These are phyloP conservation scores for Parnassius smintheus DNA, from an alignment of 2,888 invertebrate species.

Conservation along the genomic window DNA sequence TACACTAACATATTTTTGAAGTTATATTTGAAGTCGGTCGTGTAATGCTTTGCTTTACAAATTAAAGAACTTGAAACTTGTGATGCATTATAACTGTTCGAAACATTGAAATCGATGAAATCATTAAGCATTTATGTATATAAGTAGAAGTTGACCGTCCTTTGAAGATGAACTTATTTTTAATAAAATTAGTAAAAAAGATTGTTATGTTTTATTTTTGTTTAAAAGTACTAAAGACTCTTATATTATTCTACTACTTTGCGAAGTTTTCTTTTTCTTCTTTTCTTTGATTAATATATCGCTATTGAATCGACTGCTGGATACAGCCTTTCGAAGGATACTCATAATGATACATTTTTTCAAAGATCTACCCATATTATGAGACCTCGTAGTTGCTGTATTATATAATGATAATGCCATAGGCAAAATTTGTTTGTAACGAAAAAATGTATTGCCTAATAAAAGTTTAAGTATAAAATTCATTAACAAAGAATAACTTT, in stretches of 20 bases:
- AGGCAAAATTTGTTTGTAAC: too few species aligned
- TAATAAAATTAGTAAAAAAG: slow-evolving; percentile 37
- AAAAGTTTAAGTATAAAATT: too few species aligned
- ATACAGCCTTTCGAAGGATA: too few species aligned
- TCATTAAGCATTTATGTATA: slow-evolving; percentile 35
- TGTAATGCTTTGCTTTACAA: slow-evolving; percentile 45
- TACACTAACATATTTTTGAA: slow-evolving; percentile 2
- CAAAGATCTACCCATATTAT: too few species aligned
- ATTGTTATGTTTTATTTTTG: slow-evolving; percentile 21
- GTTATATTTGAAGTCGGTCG: slow-evolving; percentile 2
- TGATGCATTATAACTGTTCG: slow-evolving; percentile 23
- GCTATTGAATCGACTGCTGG: too few species aligned
- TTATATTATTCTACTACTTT: background rate
- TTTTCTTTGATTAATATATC: too few species aligned
- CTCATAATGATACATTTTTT: too few species aligned
- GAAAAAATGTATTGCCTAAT: too few species aligned
- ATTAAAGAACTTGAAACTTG: slow-evolving; percentile 32
- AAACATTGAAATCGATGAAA: slow-evolving; percentile 23
- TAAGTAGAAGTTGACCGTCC: slow-evolving; percentile 35
- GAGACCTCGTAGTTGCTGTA: too few species aligned
- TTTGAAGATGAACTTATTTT: slow-evolving; percentile 37
- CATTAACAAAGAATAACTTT: too few species aligned
- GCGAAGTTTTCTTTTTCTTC: background rate
- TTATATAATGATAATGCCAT: too few species aligned
- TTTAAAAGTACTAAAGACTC: background rate